Conservation (phyloP, 2,797 vertebrate genomes). For the Peromyscus aztecus region DNA sequence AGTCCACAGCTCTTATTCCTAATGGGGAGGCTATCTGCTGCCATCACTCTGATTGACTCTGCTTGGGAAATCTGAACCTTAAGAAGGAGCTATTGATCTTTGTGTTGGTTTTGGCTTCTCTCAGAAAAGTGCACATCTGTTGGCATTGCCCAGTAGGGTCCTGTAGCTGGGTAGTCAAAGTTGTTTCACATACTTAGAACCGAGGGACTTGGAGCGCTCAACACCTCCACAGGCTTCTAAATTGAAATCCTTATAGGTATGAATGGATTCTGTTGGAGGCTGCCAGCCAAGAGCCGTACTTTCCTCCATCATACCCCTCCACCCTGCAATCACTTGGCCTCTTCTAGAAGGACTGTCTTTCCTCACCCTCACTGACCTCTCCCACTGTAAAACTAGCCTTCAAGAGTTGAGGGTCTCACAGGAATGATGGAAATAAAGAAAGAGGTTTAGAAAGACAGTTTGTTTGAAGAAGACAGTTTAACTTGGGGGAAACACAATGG, state of each 20-base stretch:
- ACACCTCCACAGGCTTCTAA: background rate
- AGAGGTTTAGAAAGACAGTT: background rate
- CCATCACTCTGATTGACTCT: background rate
- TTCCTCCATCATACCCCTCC: too few relatives aligned
- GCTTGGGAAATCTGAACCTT: background rate
- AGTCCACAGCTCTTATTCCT: background rate
- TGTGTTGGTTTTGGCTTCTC: background rate
- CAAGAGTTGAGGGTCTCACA: background rate
- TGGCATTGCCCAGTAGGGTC: too few relatives aligned
- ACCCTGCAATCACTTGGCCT: fast-evolving
- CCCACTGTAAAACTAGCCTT: fast-evolving
- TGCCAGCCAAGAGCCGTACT: background rate
- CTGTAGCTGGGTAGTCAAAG: fast-evolving
- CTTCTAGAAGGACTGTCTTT: fast-evolving
- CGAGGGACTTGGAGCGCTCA: fast-evolving
- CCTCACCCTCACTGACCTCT: background rate
- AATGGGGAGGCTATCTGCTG: background rate
- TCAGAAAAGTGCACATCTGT: fast-evolving
- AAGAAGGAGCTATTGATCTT: background rate
- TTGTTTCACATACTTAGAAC: background rate
- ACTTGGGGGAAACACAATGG: background rate
- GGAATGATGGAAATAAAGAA: background rate
- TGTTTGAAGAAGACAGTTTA: background rate
- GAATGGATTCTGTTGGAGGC: background rate
- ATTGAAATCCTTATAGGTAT: too few relatives aligned